Evolutionary conservation across 2,888 invertebrate genomes (phyloP).

Genomic region (Gerris lacustris): DNA sequence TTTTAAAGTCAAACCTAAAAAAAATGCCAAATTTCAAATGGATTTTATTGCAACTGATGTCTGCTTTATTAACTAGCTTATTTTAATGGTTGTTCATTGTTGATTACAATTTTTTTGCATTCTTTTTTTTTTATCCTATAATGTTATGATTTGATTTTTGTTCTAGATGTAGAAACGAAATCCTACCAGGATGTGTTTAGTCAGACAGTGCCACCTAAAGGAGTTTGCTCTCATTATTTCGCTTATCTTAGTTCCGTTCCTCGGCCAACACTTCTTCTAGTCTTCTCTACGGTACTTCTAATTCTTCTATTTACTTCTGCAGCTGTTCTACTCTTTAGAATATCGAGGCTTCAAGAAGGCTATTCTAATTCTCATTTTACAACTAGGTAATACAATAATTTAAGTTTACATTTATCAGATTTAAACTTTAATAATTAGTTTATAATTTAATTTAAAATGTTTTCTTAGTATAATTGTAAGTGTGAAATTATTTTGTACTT

Average conservation of each 20-base stretch:
- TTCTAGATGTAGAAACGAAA: constrained; percentile 21
- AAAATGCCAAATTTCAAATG: too few species aligned
- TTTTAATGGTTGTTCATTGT: too few species aligned
- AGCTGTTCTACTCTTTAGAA: constrained; percentile 45
- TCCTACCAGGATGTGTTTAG: constrained; percentile 27
- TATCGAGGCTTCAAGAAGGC: constrained; percentile 39
- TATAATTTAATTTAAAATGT: too few species aligned
- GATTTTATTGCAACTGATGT: too few species aligned
- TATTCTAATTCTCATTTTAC: constrained; percentile 5
- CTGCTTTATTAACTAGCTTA: too few species aligned
- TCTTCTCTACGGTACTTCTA: constrained; percentile 44
- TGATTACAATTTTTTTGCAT: too few species aligned
- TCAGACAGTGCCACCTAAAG: constrained; percentile 21
- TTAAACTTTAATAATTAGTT: constrained; percentile 4
- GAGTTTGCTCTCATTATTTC: constrained; percentile 19
- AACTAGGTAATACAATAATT: not conserved
- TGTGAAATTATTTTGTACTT: too few species aligned
- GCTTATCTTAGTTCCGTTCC: constrained; percentile 34
- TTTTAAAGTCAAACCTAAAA: too few species aligned
- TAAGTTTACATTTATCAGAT: constrained; percentile 2
- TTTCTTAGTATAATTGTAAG: too few species aligned
- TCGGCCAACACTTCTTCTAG: constrained; percentile 42
- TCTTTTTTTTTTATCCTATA: too few species aligned
- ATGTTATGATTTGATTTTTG: constrained; percentile 24
- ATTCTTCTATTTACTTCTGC: constrained; percentile 47